Evolutionary conservation across 2,888 invertebrate species (phyloP).

Genomic region (Tanytarsus gracilentus): DNA sequence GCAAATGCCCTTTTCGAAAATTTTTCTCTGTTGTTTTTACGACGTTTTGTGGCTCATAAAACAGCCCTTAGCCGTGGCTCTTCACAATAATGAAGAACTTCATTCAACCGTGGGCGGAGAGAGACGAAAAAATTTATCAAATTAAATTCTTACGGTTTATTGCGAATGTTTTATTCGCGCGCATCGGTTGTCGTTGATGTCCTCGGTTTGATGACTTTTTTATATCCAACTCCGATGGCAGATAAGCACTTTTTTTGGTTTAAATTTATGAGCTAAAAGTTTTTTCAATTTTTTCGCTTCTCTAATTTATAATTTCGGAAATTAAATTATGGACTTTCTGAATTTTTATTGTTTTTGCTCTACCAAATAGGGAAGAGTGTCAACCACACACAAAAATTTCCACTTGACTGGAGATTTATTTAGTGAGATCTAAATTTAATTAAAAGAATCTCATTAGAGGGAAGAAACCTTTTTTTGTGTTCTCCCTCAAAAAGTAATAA

Average conservation of each 20-base stretch:
- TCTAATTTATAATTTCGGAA: no score
- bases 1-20: no score
- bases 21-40: neutral
- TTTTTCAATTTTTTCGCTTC: neutral
- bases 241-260: no score
- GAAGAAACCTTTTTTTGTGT: neutral
- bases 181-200: no score
- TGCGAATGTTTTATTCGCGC: slow-evolving; percentile 10
- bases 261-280: no score
- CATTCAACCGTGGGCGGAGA: neutral
- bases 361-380: neutral
- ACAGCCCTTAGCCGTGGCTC: no score
- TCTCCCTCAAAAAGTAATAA: no score
- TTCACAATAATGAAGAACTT: neutral
- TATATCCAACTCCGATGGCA: no score
- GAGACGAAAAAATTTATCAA: slow-evolving; percentile 6
- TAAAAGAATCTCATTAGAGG: slow-evolving; percentile 26
- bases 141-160: slow-evolving; percentile 17
- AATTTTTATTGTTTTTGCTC: no score
- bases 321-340: no score
- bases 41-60: neutral
- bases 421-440: slow-evolving; percentile 20
- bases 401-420: slow-evolving; percentile 26
- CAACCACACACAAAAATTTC: neutral
- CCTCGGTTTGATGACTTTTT: no score